Conservation (phyloP, 2,113 vertebrate species). For the Saguinus imperator region DNA sequence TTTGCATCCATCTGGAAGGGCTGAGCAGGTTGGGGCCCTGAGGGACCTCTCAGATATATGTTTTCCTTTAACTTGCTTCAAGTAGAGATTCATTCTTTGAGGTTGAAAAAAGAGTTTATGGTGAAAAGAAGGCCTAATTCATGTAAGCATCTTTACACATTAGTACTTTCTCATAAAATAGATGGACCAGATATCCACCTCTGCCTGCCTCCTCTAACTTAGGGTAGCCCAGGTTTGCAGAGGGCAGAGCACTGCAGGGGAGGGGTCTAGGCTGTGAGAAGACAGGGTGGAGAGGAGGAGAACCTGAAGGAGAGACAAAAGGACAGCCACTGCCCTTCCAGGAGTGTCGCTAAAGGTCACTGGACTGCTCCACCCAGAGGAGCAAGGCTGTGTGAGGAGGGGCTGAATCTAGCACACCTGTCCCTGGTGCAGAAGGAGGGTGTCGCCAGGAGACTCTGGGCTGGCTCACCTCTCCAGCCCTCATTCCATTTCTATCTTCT, state of each 20-base stretch:
- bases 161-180: neutral
- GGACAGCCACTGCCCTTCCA: neutral
- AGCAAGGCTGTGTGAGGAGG: neutral
- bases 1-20: neutral
- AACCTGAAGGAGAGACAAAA: neutral
- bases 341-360: neutral
- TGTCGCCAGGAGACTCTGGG: neutral
- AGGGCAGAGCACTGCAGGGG: rapidly evolving
- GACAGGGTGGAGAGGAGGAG: too few relatives aligned
- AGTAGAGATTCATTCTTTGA: neutral
- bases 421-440: neutral
- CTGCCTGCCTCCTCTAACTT: neutral
- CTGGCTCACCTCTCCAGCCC: neutral
- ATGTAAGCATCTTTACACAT: neutral
- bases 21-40: neutral
- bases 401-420: neutral
- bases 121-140: neutral
- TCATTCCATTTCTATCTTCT: neutral
- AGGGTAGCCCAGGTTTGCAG: neutral
- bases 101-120: neutral
- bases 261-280: neutral
- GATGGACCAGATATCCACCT: neutral
- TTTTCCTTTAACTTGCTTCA: neutral
- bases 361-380: too few relatives aligned
- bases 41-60: neutral